Conservation (phyloP, 2,113 vertebrate species). For the Gallinago undulata region DNA sequence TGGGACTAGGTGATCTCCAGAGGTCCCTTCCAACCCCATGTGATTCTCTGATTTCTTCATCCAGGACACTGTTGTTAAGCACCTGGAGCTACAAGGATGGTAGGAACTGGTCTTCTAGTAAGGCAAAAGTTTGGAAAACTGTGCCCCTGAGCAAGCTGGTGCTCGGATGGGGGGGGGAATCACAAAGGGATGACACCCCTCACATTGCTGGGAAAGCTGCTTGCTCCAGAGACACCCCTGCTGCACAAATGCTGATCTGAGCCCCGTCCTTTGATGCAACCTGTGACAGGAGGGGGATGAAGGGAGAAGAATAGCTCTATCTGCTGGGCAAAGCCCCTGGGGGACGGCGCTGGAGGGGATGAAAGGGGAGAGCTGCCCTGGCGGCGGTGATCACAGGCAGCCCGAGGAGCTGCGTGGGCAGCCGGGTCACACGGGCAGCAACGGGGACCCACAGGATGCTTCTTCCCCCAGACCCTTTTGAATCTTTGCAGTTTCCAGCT, state of each 20-base stretch:
- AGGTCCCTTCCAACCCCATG: no score
- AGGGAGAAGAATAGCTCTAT: neutral
- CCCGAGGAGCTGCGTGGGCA: neutral
- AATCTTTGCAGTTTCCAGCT: neutral
- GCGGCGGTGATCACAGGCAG: neutral
- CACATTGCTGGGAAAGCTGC: neutral
- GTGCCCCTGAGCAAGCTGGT: neutral
- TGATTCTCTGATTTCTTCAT: no score
- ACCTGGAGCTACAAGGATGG: accelerated
- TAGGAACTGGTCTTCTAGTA: neutral
- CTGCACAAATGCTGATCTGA: neutral
- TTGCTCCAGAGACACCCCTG: neutral
- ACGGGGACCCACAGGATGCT: accelerated
- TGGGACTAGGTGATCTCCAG: no score
- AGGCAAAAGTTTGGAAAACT: neutral
- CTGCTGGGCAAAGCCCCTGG: neutral
- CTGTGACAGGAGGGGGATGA: neutral
- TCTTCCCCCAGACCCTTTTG: neutral
- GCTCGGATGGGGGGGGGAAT: neutral
- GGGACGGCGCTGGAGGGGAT: neutral
- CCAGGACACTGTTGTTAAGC: accelerated
- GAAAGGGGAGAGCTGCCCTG: neutral
- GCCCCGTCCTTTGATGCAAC: neutral
- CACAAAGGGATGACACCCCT: neutral
- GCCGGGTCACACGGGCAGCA: neutral